Evolutionary conservation across 2,888 invertebrate genomes (phyloP), one percentile per base, ranked within the genome.

Genomic region (Ennomos quercinarius): DNA sequence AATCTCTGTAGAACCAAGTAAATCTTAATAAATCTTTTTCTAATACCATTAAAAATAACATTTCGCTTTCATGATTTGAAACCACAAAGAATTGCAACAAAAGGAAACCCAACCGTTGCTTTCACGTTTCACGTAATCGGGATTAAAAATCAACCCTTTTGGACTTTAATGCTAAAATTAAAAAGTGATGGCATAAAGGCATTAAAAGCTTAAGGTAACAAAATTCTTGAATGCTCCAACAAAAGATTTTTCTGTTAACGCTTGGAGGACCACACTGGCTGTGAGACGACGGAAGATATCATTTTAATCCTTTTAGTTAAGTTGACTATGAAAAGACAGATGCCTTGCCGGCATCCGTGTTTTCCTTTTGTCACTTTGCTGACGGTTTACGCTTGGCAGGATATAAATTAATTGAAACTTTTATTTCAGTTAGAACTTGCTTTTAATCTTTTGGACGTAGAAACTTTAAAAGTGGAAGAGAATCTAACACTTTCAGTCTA

Each of bases 241-340:
- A 91, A 91, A 89, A 80, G 87, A 84, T 77, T 81, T 81, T 81
- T 84, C 80, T 82, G 86, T 91, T 91, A 86, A 89, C 89, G 91
- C 83, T 89, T 74, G 77, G 83, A 65, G 78, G 92, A 90, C 91
- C 92, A 91, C 91, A 92, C 91, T 88, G 87, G 81, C 80, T 88
- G 91, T 85, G 84, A 86, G 86, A 84, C 82, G 86, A 85, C 89
- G 90, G 90, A 91, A 91, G 91, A 88, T 90, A 91, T 91, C 87
- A 89, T 91, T 91, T 89, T 91, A 91, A 92, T 92, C 92, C 92
- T 90, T 92, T 92, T 92, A 91, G 90, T 88, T 90, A 91, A 92
- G 91, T 91, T 91, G 90, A 83, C 89, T 90, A 90, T 91, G 88
- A 90, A 89, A 88, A 84, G 90, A 89, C 89, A 89, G 88, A 90